These are phyloP conservation scores for Drosophila fungiperda DNA, from an alignment of 2,888 invertebrate species.

Conservation along the genomic window DNA sequence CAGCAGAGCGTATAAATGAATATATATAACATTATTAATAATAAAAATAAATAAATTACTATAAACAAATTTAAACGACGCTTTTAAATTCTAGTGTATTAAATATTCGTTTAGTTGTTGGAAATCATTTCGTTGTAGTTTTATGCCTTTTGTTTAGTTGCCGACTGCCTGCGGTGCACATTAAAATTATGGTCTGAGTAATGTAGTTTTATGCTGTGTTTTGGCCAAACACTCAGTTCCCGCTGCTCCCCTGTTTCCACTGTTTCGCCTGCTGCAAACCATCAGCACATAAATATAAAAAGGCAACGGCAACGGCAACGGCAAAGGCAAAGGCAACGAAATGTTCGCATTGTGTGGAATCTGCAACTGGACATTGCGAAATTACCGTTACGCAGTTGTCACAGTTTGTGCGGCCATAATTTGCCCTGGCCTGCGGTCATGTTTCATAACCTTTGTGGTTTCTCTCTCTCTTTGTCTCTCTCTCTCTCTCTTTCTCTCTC, in stretches of 20 bases:
- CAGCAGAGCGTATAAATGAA: not conserved
- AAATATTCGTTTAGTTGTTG: conserved; percentile 8
- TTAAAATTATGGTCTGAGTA: conserved; percentile 73
- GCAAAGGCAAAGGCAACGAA: conserved; percentile 35
- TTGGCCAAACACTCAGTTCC: conserved; percentile 38
- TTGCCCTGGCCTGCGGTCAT: conserved; percentile 68
- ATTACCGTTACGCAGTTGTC: conserved; percentile 75
- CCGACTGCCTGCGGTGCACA: conserved; percentile 53
- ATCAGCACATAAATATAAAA: conserved; percentile 63
- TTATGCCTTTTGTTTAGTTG: conserved; percentile 63
- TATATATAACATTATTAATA: not conserved
- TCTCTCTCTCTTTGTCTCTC: not conserved
- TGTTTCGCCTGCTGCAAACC: not conserved
- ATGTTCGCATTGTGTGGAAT: conserved; percentile 46
- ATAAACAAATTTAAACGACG: not conserved
- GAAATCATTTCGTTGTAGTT: conserved; percentile 33
- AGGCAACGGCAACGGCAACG: conserved; percentile 12
- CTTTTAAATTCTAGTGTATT: conserved; percentile 15
- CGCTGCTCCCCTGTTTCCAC: not conserved
- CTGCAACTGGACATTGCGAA: conserved; percentile 70
- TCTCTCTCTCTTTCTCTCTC: not conserved
- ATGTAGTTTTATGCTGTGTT: conserved; percentile 65
- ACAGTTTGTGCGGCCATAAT: conserved; percentile 69
- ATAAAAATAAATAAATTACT: not conserved
- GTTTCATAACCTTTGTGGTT: conserved; percentile 65